A percentile compares a stretch with the other conserved stretches of the same genome.
Evolutionary conservation across 2,888 invertebrate species (phyloP).

Genomic region (Parascotia fuliginaria): DNA sequence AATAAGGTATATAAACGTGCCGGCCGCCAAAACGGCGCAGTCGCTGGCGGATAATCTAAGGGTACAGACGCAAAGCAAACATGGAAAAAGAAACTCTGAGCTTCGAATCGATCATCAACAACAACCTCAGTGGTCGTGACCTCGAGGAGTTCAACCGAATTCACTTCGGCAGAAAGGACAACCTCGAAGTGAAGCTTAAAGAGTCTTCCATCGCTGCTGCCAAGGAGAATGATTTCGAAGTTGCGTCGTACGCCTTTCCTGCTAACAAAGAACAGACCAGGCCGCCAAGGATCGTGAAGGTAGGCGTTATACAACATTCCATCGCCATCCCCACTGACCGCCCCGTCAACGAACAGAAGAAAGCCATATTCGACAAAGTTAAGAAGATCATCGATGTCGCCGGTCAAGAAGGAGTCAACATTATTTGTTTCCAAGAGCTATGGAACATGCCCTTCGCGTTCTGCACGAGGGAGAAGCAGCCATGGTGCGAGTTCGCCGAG

Average conservation of each 20-base stretch:
- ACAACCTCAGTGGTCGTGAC: slow-evolving; percentile 73
- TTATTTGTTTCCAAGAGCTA: slow-evolving; percentile 98
- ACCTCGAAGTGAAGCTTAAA: slow-evolving; percentile 70
- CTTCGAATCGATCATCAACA: slow-evolving; percentile 74
- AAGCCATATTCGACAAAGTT: slow-evolving; percentile 92
- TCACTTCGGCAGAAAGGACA: slow-evolving; percentile 72
- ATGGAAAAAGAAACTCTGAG: slow-evolving; percentile 80
- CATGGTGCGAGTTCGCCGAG: slow-evolving; percentile 99
- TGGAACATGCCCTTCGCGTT: slow-evolving; percentile 99
- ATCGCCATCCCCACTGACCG: slow-evolving; percentile 92
- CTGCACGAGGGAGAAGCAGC: slow-evolving; percentile 97
- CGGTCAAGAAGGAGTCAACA: slow-evolving; percentile 92
- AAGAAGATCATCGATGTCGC: slow-evolving; percentile 93
- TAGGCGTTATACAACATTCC: slow-evolving; percentile 95
- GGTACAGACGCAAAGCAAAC: slow-evolving; percentile 38
- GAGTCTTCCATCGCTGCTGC: slow-evolving; percentile 84
- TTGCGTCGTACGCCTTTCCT: slow-evolving; percentile 77
- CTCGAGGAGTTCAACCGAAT: slow-evolving; percentile 80
- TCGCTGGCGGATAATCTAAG: slow-evolving; percentile 43
- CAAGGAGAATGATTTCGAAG: slow-evolving; percentile 82
- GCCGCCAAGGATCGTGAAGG: slow-evolving; percentile 90
- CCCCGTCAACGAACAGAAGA: slow-evolving; percentile 91
- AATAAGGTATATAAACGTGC: slow-evolving; percentile 63
- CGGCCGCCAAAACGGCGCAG: slow-evolving; percentile 48
- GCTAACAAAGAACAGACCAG: slow-evolving; percentile 84